phyloP scores from a whole-genome alignment of 2,888 invertebrate species.

The Metellina segmentata region DNA sequence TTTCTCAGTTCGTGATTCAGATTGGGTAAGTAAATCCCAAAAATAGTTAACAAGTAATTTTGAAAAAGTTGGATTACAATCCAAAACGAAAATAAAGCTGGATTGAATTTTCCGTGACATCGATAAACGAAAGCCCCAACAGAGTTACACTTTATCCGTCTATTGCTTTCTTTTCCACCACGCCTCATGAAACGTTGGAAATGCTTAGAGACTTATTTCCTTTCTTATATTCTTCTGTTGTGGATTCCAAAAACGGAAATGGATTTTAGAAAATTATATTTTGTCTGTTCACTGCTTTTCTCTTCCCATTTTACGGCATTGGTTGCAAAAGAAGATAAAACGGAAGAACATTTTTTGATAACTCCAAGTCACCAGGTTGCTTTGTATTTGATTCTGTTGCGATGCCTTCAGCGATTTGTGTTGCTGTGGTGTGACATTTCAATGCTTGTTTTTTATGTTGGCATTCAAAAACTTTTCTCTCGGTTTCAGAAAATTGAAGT shows the following conservation, averaged over 20 bases:
- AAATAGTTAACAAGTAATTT: slow-evolving; percentile 1
- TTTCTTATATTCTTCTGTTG: background rate
- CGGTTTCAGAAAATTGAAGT: background rate
- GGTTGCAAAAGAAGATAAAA: slow-evolving; percentile 22
- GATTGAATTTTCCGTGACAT: background rate
- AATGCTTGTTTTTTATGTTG: slow-evolving; percentile 4
- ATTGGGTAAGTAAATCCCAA: background rate
- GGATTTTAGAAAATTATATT: slow-evolving; percentile 61
- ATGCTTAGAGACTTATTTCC: slow-evolving; percentile 32
- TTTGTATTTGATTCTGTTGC: slow-evolving; percentile 42
- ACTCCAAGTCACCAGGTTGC: slow-evolving; percentile 48
- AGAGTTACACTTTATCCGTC: slow-evolving; percentile 6
- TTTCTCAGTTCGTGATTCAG: no score
- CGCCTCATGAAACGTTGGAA: slow-evolving; percentile 8
- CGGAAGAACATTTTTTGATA: slow-evolving; percentile 36
- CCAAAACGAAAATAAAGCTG: background rate
- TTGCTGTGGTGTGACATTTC: slow-evolving; percentile 9
- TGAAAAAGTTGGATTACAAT: background rate
- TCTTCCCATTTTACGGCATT: slow-evolving; percentile 27
- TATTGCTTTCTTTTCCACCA: slow-evolving; percentile 3
- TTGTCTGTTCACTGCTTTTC: slow-evolving; percentile 43
- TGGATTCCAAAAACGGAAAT: slow-evolving; percentile 25
- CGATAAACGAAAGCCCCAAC: background rate
- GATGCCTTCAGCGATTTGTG: background rate
- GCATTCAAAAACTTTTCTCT: background rate